A percentile compares a stretch with the other conserved stretches of the same genome.
Evolutionary conservation across 2,113 vertebrate genomes (phyloP).

Genomic region (Plecotus auritus): DNA sequence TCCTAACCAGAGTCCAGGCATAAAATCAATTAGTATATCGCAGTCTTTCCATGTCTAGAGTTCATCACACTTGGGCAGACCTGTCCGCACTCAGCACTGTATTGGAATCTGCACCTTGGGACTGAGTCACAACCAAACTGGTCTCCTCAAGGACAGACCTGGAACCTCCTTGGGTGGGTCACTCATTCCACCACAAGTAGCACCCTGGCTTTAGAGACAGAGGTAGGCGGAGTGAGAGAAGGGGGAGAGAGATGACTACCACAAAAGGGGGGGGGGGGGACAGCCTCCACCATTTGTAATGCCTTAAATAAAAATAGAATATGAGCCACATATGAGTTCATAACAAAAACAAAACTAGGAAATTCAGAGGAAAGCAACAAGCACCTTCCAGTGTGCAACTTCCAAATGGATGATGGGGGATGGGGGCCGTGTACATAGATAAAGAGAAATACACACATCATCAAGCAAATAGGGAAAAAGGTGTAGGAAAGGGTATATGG

Average conservation of each 20-base stretch:
- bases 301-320: neutral
- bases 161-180: neutral
- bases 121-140: neutral
- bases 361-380: neutral
- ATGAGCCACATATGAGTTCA: neutral
- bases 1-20: neutral
- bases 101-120: neutral
- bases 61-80: neutral
- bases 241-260: neutral
- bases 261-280: neutral
- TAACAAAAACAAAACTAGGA: neutral
- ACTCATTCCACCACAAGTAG: neutral
- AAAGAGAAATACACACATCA: neutral
- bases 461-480: neutral
- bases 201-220: neutral
- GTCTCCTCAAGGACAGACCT: neutral
- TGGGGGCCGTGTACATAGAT: rapidly evolving
- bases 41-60: neutral
- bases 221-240: neutral
- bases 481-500: neutral
- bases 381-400: neutral
- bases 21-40: neutral
- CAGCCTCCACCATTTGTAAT: neutral
- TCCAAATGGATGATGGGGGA: neutral
- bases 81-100: neutral